Evolutionary conservation across 2,113 vertebrate genomes (phyloP), one percentile per base, ranked within the genome.

Genomic region (Canis aureus): DNA sequence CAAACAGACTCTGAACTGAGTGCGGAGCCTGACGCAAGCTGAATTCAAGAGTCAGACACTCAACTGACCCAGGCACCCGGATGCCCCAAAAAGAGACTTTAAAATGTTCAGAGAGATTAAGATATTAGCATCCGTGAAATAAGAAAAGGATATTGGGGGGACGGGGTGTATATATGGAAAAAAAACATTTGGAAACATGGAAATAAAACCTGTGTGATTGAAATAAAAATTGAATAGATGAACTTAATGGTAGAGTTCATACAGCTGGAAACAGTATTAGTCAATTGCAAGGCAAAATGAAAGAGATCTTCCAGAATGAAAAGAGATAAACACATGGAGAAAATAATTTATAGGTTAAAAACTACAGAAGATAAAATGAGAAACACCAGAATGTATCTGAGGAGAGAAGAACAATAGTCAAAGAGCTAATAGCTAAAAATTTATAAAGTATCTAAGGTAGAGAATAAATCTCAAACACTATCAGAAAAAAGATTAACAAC

Each of bases 391-490:
- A 76, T 69, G 69, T 10, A 32, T 66, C 32, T 79, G n/a, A 80
- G 53, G 85, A 78, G 67, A 88, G 76, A 91, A 91, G 38, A 82
- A 12, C 51, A 81, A 73, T 27, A 74, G 51, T 81, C 23, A 89
- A 91, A 53, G 78, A 67, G 23, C 35, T 55, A 71, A 57, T 76
- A 38, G 60, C 73, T 57, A 66, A 93, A 53, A 89, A 32, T 96
- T 92, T 93, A 20, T 71, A 76, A 86, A 88, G 69, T 86, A 69
- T 57, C 49, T 86, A 38, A 5, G 8, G 9, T 53, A 60, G 71
- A 91, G 79, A 89, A 32, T 95, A 90, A 86, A 93, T 86, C 38
- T 76, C n/a, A 93, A 57, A 88, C 25, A 29, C 20, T 81, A 13
- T 49, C 16, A 92, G 27, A 12, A 35, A 49, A 69, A 78, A 32